Percentiles rank a stretch among this genome's conserved stretches.
These are phyloP conservation scores for Podiceps cristatus DNA, from an alignment of 2,113 vertebrate genomes.

Conservation along the genomic window DNA sequence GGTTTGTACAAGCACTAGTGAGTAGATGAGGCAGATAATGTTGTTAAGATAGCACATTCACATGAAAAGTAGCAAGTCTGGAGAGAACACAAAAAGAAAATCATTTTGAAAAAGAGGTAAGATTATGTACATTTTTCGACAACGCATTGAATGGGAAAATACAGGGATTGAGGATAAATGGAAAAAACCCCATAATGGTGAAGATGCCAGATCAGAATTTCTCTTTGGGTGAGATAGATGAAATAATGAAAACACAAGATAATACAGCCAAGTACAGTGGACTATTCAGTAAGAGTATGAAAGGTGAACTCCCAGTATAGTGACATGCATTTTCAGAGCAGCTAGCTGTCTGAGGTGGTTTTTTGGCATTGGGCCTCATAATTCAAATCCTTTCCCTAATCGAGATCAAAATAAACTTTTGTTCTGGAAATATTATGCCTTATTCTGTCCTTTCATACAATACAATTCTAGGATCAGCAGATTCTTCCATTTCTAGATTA, in stretches of 20 bases:
- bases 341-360: neutral
- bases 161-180: rapidly evolving
- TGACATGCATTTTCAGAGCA: neutral
- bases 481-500: conserved; percentile 8
- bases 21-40: neutral
- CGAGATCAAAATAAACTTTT: neutral
- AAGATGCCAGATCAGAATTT: neutral
- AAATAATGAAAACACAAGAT: neutral
- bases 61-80: neutral
- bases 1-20: neutral
- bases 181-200: neutral
- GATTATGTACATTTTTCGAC: neutral
- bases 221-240: neutral
- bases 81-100: neutral
- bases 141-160: neutral
- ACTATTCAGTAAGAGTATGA: neutral
- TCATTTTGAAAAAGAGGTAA: neutral
- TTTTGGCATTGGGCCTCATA: neutral
- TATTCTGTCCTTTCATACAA: neutral
- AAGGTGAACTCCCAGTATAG: neutral
- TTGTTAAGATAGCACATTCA: neutral
- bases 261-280: neutral
- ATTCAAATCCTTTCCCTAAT: neutral
- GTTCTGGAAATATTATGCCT: neutral
- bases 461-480: neutral